These are phyloP conservation scores for Trachymyrmex cornetzi DNA, from an alignment of 1,140 invertebrate genomes.

Conservation along the genomic window DNA sequence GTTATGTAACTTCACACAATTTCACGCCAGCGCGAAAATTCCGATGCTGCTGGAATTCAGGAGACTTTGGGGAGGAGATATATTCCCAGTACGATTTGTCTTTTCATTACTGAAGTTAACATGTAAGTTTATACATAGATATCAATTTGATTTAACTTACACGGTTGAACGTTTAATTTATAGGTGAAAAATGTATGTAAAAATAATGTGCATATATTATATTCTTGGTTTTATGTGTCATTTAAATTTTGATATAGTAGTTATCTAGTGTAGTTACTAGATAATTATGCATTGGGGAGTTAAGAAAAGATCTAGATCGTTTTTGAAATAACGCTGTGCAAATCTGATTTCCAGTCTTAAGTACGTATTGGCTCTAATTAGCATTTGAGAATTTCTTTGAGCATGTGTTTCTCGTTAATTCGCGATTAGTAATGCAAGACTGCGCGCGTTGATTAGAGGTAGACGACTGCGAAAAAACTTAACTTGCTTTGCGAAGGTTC, in stretches of 20 bases:
- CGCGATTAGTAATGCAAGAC: conserved; percentile 51
- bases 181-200: background rate
- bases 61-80: background rate
- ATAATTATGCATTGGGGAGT: background rate
- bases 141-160: background rate
- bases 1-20: conserved; percentile 41
- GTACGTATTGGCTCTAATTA: conserved; percentile 5
- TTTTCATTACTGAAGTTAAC: background rate
- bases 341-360: background rate
- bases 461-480: conserved; percentile 24
- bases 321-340: background rate
- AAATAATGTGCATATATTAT: background rate
- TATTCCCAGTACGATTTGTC: background rate
- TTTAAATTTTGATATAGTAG: background rate
- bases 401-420: conserved; percentile 39
- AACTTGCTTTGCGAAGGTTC: background rate
- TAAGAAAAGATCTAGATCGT: background rate
- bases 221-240: background rate
- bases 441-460: conserved; percentile 40
- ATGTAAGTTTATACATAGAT: background rate
- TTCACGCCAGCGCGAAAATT: conserved; percentile 18
- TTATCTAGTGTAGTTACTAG: background rate
- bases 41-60: background rate
- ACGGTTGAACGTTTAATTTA: background rate
- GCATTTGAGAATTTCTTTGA: background rate